phyloP scores from a whole-genome alignment of 2,113 vertebrate genomes.

The Corythornis vintsioides region DNA sequence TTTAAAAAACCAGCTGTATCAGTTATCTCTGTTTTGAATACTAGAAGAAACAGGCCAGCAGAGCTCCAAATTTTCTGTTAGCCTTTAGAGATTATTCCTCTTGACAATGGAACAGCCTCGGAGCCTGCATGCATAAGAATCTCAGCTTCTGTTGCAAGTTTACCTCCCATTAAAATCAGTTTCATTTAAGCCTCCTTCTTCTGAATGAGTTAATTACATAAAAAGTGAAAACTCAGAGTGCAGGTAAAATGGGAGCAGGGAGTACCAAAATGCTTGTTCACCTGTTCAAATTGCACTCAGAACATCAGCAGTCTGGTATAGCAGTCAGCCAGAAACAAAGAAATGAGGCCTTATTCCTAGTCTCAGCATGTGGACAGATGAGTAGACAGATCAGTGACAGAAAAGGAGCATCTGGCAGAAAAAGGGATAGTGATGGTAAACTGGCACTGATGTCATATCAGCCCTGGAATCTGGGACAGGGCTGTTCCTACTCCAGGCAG shows the following conservation, averaged over 20 bases:
- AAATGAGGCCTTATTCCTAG: background rate
- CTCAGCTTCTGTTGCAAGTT: background rate
- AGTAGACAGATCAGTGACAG: background rate
- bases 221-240: background rate
- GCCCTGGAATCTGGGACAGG: background rate
- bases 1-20: background rate
- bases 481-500: background rate
- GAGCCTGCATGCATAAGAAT: background rate
- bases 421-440: background rate
- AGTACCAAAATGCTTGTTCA: background rate
- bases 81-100: background rate
- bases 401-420: background rate
- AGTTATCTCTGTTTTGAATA: background rate
- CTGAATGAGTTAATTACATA: background rate
- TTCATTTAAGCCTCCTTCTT: background rate
- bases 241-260: background rate
- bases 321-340: background rate
- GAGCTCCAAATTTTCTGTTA: background rate
- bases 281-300: background rate
- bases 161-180: background rate
- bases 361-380: background rate
- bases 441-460: background rate
- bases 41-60: background rate
- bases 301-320: rapidly evolving
- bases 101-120: background rate